Evolutionary conservation across 2,113 vertebrate species (phyloP).

Genomic region (Oryzias woworae): DNA sequence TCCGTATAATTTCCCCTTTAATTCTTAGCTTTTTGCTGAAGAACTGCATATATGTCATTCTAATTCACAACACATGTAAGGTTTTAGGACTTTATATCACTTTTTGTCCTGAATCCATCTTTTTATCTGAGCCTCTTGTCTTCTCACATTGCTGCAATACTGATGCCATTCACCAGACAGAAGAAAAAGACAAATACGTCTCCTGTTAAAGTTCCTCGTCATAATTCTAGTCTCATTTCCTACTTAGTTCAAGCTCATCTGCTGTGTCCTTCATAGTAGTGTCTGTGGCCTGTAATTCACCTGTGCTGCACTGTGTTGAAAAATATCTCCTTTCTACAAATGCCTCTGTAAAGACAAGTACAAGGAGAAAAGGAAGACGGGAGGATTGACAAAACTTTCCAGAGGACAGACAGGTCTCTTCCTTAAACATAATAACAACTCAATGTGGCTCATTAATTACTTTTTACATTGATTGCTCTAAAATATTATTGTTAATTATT

Average conservation of each 20-base stretch:
- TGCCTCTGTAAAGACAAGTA: neutral
- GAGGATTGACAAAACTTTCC: too few species aligned
- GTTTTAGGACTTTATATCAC: neutral
- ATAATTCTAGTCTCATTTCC: neutral
- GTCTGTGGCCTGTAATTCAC: neutral
- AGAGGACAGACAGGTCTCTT: too few species aligned
- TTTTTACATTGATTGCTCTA: too few species aligned
- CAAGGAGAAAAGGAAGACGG: neutral
- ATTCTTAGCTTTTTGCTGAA: neutral
- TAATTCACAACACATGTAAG: neutral
- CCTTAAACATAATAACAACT: too few species aligned
- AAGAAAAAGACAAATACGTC: neutral
- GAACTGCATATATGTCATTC: neutral
- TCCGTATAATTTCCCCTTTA: neutral
- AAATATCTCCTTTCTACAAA: neutral
- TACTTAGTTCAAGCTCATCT: conserved; percentile 5
- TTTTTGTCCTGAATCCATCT: neutral
- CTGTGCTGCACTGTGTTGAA: neutral
- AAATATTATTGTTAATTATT: too few species aligned
- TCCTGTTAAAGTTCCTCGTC: neutral
- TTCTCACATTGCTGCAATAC: neutral
- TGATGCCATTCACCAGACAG: neutral
- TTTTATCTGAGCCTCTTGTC: neutral
- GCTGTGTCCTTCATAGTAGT: neutral
- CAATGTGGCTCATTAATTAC: too few species aligned